Conservation (phyloP, 2,797 vertebrate species). For the Anguilla megastoma region DNA sequence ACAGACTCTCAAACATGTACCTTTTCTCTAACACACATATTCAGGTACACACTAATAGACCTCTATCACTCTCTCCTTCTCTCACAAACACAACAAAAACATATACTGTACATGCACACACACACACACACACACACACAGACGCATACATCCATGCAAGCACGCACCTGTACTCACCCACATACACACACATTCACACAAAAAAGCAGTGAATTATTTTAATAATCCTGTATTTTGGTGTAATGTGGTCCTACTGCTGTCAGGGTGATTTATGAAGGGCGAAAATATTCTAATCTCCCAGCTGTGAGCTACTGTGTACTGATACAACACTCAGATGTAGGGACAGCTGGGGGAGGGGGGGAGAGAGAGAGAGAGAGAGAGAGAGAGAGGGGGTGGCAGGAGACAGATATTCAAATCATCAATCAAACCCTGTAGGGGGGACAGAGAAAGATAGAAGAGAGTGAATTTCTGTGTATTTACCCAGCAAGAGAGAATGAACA, state of each 20-base stretch:
- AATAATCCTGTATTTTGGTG: slow-evolving; percentile 60
- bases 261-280: slow-evolving; percentile 70
- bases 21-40: background rate
- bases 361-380: slow-evolving; percentile 44
- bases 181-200: slow-evolving; percentile 5
- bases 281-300: slow-evolving; percentile 64
- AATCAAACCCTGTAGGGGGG: background rate
- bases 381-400: background rate
- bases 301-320: slow-evolving; percentile 40
- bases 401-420: slow-evolving; percentile 1
- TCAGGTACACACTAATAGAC: no score
- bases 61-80: background rate
- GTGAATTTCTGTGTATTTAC: background rate
- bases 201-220: slow-evolving; percentile 35
- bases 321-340: slow-evolving; percentile 13
- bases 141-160: background rate
- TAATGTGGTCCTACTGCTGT: slow-evolving; percentile 63
- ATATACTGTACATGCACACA: background rate
- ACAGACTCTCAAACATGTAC: background rate
- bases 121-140: slow-evolving; percentile 4
- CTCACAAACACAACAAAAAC: background rate
- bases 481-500: background rate
- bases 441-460: background rate
- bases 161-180: background rate
- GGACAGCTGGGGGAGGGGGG: slow-evolving; percentile 39